Percentiles rank a stretch among this genome's conserved stretches.
Evolutionary conservation across 2,888 invertebrate species (phyloP).

Genomic region (Microctonus aethiopoides): DNA sequence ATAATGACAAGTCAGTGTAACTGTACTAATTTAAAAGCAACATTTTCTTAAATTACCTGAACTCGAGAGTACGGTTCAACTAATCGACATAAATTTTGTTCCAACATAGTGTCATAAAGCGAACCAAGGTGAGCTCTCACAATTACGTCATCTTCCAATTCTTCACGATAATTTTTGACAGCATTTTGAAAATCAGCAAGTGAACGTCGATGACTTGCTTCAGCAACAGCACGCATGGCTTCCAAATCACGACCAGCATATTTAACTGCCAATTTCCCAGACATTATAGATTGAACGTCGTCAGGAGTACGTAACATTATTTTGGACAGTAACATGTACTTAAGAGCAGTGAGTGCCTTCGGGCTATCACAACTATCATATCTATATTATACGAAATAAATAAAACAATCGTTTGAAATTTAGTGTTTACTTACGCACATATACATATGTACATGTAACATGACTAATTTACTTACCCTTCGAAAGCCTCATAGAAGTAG

Average conservation of each 20-base stretch:
- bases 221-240: constrained; percentile 97
- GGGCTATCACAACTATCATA: constrained; percentile 89
- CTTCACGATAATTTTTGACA: constrained; percentile 85
- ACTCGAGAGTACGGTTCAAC: constrained; percentile 99
- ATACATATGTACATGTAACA: constrained; percentile 17
- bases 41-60: constrained; percentile 70
- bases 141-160: constrained; percentile 95
- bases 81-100: constrained; percentile 98
- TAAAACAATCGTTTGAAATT: not conserved
- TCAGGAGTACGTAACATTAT: constrained; percentile 98
- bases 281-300: constrained; percentile 93
- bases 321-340: constrained; percentile 99
- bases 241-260: constrained; percentile 96
- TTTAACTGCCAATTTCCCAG: constrained; percentile 96
- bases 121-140: constrained; percentile 97
- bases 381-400: constrained; percentile 42
- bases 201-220: constrained; percentile 95
- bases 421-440: constrained; percentile 69
- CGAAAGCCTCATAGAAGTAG: constrained; percentile 99
- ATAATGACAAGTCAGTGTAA: not conserved
- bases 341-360: constrained; percentile 94
- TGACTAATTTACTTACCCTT: constrained; percentile 76
- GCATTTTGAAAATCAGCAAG: constrained; percentile 96
- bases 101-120: constrained; percentile 97
- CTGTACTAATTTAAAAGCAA: not conserved